Evolutionary conservation across 2,797 vertebrate species (phyloP), one percentile per base, ranked within the genome.

Genomic region (Sylvia borin): DNA sequence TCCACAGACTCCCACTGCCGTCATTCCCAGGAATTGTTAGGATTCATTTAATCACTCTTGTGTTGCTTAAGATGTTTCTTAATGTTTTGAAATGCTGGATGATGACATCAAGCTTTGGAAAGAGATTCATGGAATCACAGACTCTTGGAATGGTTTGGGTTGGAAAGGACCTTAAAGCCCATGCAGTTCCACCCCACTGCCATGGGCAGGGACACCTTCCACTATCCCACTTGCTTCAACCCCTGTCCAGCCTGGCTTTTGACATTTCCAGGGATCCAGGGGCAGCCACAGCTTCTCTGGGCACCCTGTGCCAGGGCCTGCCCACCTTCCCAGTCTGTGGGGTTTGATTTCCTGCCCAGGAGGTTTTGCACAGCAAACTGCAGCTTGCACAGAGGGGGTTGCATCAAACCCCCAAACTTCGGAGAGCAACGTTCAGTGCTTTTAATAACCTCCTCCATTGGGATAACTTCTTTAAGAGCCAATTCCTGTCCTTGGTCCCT

Each of bases 51-150:
- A 72, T 78, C 27, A 0, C 60, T 72, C 16, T 85, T 9, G 0
- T 76, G 80, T 85, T 95, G 76, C 77, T 90, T 47, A 38, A 76
- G 70, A 51, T 9, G 9, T 85, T 92, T 65, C 89, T 90, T 32
- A 48, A 53, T 90, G 73, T 78, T 93, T 50, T 55, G 82, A 73
- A 90, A 54, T 26, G 62, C 73, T 73, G 36, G 48, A 31, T 47
- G 71, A 32, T 91, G 92, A 53, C 82, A 75, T 40, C 72, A 73
- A 64, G 73, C 66, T 94, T 90, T 90, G 85, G 89, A 90, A 73
- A 38, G 61, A 73, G 60, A 32, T 24, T 36, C 9, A 3, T 5
- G 42, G 60, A 54, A 67, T 50, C 34, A 8, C 0, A 16, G 88
- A 54, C 4, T n/a, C 53, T 25, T 72, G 42, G 54, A 73, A 29